Base-by-base conservation (phyloP, 1,140 invertebrate genomes). In the Calliopsis andreniformis region DNA sequence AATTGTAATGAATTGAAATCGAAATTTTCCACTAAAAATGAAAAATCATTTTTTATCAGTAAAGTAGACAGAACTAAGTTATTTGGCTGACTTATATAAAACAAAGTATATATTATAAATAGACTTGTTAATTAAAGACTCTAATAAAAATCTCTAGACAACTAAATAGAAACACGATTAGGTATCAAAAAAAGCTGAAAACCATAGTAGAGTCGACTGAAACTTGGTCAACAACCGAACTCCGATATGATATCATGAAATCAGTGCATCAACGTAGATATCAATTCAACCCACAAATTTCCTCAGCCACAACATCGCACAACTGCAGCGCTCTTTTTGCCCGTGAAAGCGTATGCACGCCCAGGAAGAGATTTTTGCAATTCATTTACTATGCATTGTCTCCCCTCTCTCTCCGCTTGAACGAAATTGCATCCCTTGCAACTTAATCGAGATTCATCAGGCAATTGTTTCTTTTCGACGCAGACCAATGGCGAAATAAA, bases 401-500 rank as follows among this genome's bases (percentile, higher is more conserved):
- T n/a, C 25, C 42, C 35, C 35, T 39, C 35, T 10, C 35, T 10
- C 35, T 39, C 35, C 35, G 35, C 35, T 10, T 28, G 14, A 49
- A 39, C 49, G 32, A 76, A 73, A 72, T 76, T 53, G 53, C 30
- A 68, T 76, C 25, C 42, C 30, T 23, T 35, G 18, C 20, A 42
- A 55, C 30, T 76, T 66, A 58, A 76, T 51, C 59, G 32, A 42
- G 62, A 67, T 72, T 71, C 59, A 71, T 32, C 43, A 76, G 64
- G 0, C 66, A 71, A 80, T 76, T 66, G 47, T 80, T 76, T 55
- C 45, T 59, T 53, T 75, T 47, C 7, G 42, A 16, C 39, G 10
- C 16, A 39, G 20, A 12, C 39, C 20, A 28, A 16, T 18, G 30
- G 28, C 35, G 23, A 45, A 14, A 64, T 18, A 16, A 55, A 30